phyloP scores from a whole-genome alignment of 2,113 vertebrate species.

The Strix aluco region DNA sequence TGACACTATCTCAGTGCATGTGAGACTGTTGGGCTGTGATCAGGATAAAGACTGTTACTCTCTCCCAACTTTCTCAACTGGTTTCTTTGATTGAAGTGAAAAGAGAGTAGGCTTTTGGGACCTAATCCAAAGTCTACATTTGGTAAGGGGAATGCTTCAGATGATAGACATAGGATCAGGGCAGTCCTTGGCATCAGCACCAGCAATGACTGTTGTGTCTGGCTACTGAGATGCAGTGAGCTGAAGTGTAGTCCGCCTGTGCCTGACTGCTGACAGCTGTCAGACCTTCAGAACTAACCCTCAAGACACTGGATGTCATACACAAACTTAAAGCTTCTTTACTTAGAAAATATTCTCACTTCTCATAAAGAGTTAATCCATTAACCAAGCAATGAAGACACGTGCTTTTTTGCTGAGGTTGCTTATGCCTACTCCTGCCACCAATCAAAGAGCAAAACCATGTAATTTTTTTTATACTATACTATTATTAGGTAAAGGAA shows the following conservation, averaged over 20 bases:
- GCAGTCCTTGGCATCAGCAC: neutral
- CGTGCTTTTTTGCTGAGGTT: neutral
- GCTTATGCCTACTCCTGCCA: neutral
- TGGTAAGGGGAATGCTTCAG: neutral
- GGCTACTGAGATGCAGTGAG: neutral
- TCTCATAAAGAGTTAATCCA: neutral
- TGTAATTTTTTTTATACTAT: neutral
- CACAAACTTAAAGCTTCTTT: neutral
- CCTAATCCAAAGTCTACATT: neutral
- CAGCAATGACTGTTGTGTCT: neutral
- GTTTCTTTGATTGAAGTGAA: neutral
- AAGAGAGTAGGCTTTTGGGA: neutral
- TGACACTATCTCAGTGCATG: rapidly evolving
- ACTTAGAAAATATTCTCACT: neutral
- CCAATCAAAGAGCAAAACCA: neutral
- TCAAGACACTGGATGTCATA: neutral
- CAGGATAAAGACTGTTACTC: neutral
- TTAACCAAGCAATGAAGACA: neutral
- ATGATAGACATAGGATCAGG: neutral
- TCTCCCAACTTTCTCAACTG: neutral
- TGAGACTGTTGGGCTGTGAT: neutral
- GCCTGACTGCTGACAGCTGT: neutral
- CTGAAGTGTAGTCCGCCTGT: neutral
- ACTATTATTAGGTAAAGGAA: neutral
- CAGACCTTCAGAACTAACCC: neutral